Evolutionary conservation across 2,888 invertebrate species (phyloP).

Genomic region (Aporophyla nigra): DNA sequence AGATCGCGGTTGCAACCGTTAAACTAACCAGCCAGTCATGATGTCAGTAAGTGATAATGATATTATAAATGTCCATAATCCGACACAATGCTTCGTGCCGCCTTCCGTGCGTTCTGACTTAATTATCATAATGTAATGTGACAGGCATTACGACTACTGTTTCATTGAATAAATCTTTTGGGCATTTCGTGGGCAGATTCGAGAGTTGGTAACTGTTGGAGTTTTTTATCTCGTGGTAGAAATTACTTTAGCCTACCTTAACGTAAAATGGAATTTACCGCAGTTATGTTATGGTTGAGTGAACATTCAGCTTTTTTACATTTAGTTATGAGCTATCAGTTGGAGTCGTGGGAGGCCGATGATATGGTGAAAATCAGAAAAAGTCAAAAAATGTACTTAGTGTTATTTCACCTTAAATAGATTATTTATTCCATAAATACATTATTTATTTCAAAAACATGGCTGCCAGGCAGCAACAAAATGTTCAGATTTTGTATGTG

Average conservation of each 20-base stretch:
- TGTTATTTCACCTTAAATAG: no score
- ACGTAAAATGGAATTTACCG: background rate
- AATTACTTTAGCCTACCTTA: background rate
- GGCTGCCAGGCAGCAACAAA: no score
- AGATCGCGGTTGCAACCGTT: background rate
- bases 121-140: slow-evolving; percentile 66
- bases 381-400: no score
- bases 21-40: slow-evolving; percentile 6
- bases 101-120: slow-evolving; percentile 28
- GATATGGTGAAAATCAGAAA: no score
- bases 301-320: background rate
- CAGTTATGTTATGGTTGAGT: slow-evolving; percentile 13
- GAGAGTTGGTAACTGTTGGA: background rate
- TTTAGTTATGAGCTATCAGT: background rate
- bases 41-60: slow-evolving; percentile 57
- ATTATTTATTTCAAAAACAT: no score
- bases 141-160: slow-evolving; percentile 40
- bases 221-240: background rate
- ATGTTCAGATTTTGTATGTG: no score
- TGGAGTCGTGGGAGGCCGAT: no score
- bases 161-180: slow-evolving; percentile 29
- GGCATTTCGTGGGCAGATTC: slow-evolving; percentile 24
- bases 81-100: slow-evolving; percentile 41
- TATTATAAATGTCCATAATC: slow-evolving; percentile 50
- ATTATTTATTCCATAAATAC: no score